phyloP scores from a whole-genome alignment of 30 jellyfish, hydroid and myxozoan species.

The Phacellophora camtschatica region DNA sequence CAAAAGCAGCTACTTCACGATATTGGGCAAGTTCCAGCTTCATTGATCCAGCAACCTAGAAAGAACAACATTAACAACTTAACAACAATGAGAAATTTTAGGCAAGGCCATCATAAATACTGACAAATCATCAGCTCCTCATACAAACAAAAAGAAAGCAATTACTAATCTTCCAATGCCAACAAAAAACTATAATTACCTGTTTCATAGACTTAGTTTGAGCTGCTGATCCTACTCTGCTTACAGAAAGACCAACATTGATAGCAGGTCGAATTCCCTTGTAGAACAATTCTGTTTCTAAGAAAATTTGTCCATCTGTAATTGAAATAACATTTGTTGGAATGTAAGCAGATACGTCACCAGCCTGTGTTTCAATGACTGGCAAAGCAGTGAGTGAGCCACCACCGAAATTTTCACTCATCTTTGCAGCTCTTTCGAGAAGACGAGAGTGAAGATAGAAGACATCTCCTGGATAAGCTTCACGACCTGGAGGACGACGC shows the following conservation, averaged over 20 bases:
- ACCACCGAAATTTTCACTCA: slow-evolving; percentile 94
- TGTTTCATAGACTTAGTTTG: slow-evolving; percentile 99
- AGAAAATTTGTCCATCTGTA: slow-evolving; percentile 99
- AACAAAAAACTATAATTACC: slow-evolving; percentile 27
- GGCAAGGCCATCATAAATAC: too few relatives aligned
- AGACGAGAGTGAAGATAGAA: slow-evolving; percentile 99
- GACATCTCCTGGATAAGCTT: slow-evolving; percentile 99
- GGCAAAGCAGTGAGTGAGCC: slow-evolving; percentile 99
- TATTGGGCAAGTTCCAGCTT: slow-evolving; percentile 99
- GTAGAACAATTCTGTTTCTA: slow-evolving; percentile 98
- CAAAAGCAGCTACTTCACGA: slow-evolving; percentile 99
- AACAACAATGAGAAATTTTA: too few relatives aligned
- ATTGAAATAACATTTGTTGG: slow-evolving; percentile 99
- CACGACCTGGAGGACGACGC: slow-evolving; percentile 99
- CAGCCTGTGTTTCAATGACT: slow-evolving; percentile 99
- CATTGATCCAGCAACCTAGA: slow-evolving; percentile 99
- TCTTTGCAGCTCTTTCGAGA: slow-evolving; percentile 99
- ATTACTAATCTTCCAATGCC: too few relatives aligned
- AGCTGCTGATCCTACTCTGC: slow-evolving; percentile 99
- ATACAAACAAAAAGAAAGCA: too few relatives aligned
- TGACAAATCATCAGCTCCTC: too few relatives aligned
- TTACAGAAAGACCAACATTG: slow-evolving; percentile 98
- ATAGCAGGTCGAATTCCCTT: slow-evolving; percentile 99
- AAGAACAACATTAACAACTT: not conserved
- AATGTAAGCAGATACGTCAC: slow-evolving; percentile 99